Base-by-base conservation (phyloP, 2,797 vertebrate species). In the Centroberyx gerrardi region DNA sequence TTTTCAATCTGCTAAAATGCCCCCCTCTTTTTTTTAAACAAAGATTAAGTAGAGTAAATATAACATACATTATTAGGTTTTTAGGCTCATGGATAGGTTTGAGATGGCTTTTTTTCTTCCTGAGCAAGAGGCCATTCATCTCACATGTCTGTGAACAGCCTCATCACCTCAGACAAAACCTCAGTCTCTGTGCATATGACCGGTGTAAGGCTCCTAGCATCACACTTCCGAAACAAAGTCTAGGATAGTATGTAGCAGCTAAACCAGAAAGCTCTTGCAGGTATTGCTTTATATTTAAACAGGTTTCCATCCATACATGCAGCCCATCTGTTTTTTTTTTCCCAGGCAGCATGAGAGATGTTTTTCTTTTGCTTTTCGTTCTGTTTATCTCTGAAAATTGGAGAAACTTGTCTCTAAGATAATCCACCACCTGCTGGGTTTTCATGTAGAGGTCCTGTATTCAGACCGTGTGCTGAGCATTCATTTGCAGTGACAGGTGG, bases 31-130 rank as follows among this genome's bases (percentile, higher is more conserved):
- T 72, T 3, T n/a, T 15, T 62, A 51, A 62, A 51, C 1, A 17
- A 22, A 33, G 14, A 69, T 69, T 62, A 78, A 53, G 68, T 13
- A 18, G 72, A 74, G 60, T 83, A 64, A 68, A 76, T 80, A 58
- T 42, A 77, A 65, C 71, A 58, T 51, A 18, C 27, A n/a, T 68
- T 44, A 29, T 17, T 13, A 8, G 53, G 8, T 15, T 78, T 51
- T 68, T 5, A 10, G 8, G 9, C 17, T 68, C 44, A 17, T 17
- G 13, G 70, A 48, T 36, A 0, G 3, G 17, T 29, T 56, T 18
- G 6, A 52, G 38, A 58, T n/a, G 0, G 13, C 28, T 58, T 1
- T 61, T 70, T 67, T 48, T 5, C 13, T 53, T 62, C 36, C 1
- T 8, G 12, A 22, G 12, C 10, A 3, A 48, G 2, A 56, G 10